Base-by-base conservation (phyloP, 2,113 vertebrate genomes). In the Piaya cayana region DNA sequence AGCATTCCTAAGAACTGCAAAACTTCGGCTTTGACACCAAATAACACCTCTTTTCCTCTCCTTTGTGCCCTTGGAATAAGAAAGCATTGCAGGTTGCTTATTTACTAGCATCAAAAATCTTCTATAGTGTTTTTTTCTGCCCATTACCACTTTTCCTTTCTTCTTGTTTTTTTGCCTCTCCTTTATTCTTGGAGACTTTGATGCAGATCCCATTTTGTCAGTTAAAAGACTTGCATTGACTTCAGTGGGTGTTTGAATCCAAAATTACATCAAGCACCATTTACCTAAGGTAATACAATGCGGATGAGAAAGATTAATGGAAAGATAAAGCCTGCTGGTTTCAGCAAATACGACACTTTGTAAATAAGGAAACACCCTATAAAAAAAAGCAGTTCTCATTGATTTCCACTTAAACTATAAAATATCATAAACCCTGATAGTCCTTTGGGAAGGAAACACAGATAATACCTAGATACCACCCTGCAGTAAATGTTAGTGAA, bases 241-340 rank as follows among this genome's bases (percentile, higher is more conserved):
- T 96, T 93, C 95, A 95, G 42, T 80, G 89, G 77, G 70, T 79
- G 93, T 92, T 93, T 95, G 82, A 93, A 91, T 92, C 39, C 79
- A 93, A 81, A 96, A 74, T 81, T 77, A 93, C 75, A 90, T 76
- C 70, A 83, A 92, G 68, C 86, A 87, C 69, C 62, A 45, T 62
- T 91, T 95, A 93, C 68, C 60, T 70, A 71, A 32, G 63, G 50
- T 75, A 88, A 90, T 63, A 83, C 13, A 92, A 85, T 75, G 71
- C 79, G 52, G 49, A 20, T 12, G 18, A 92, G 62, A 94, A 93
- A 86, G 64, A 84, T 72, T 30, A 95, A 86, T 0, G 13, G 42
- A 67, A 88, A 80, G 63, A 95, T 68, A 92, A 87, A 58, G 37
- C 63, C 52, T 74, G 50, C 59, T 0, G 0, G 34, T 60, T 81